Base-by-base conservation (phyloP, 1,140 invertebrate genomes). In the Saccostrea cuccullata region DNA sequence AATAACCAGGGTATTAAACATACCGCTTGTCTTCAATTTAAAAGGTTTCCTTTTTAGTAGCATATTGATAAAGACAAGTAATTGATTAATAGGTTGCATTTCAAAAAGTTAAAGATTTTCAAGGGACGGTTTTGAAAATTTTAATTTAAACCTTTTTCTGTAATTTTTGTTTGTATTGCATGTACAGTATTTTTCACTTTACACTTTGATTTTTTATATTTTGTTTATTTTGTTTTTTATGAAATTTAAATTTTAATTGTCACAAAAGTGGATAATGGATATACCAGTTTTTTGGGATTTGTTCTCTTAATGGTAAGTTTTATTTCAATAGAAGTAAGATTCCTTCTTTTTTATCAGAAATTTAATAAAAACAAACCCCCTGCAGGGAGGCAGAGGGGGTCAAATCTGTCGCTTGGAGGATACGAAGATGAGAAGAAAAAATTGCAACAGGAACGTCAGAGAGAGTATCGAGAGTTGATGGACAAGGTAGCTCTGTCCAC, bases 391-490 rank as follows among this genome's bases (percentile, higher is more conserved):
- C 47, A 84, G 20, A 55, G 11, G 20, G 47, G 82, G 15, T 5
- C 12, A 55, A 56, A 23, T n/a, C 64, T 86, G 40, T 84, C 83
- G 36, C 6, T 77, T n/a, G 85, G 73, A 64, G 73, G 83, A n/a
- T n/a, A 86, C 17, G 73, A 89, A 15, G 36, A 60, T 11, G 36
- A 83, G 47, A 86, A 64, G 40, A 83, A 83, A 55, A 55, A 40
- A 20, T 82, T 89, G 58, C 73, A 86, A 56, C 73, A 89, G n/a
- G 55, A 82, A 55, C 88, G 88, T 13, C 64, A 85, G 8, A 36
- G 85, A 82, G 84, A 89, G 26, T 89, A 89, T 40, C 84, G 84
- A 58, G 47, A 89, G n/a, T 60, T 86, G 47, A 89, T 82, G 56
- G 70, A 82, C 17, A 89, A 89, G 88, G 88, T 86, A 40, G 70